phyloP scores from a whole-genome alignment of 30 jellyfish, hydroid and myxozoan genomes.

The Turritopsis rubra region DNA sequence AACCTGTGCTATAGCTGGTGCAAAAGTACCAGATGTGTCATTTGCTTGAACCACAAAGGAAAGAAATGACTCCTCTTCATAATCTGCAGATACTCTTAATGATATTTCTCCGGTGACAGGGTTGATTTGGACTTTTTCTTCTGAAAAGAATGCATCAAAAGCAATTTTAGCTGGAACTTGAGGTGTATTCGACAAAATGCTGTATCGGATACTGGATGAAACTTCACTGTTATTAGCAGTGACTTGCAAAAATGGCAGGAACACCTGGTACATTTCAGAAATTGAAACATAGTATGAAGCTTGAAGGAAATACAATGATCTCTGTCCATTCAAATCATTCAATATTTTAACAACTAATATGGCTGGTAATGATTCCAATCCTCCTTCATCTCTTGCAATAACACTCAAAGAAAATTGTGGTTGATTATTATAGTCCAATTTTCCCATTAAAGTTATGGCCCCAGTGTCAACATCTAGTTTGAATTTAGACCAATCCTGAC shows the following conservation, averaged over 20 bases:
- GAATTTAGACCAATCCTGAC: constrained; percentile 17
- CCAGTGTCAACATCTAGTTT: constrained; percentile 33
- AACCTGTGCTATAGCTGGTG: constrained; percentile 11
- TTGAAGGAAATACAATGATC: not conserved
- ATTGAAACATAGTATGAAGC: not conserved
- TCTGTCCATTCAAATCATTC: not conserved
- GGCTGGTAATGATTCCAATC: not conserved
- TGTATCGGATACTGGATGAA: constrained; percentile 8
- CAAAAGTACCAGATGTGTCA: constrained; percentile 13
- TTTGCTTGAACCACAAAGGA: constrained; percentile 19
- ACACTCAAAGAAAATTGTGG: not conserved
- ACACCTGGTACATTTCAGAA: not conserved
- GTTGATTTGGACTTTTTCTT: constrained; percentile 12
- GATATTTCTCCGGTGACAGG: constrained; percentile 11
- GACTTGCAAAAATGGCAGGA: not conserved
- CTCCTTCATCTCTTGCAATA: constrained; percentile 23
- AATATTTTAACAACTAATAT: not conserved
- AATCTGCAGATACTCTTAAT: constrained; percentile 17
- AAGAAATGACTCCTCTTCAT: not conserved
- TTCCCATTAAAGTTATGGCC: constrained; percentile 8
- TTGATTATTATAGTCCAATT: not conserved
- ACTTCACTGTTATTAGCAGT: not conserved
- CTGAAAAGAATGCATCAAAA: not conserved
- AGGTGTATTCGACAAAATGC: not conserved
- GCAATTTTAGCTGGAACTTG: not conserved